phyloP scores from a whole-genome alignment of 1,140 invertebrate species.

The Pseudomyrmex dendroicus region DNA sequence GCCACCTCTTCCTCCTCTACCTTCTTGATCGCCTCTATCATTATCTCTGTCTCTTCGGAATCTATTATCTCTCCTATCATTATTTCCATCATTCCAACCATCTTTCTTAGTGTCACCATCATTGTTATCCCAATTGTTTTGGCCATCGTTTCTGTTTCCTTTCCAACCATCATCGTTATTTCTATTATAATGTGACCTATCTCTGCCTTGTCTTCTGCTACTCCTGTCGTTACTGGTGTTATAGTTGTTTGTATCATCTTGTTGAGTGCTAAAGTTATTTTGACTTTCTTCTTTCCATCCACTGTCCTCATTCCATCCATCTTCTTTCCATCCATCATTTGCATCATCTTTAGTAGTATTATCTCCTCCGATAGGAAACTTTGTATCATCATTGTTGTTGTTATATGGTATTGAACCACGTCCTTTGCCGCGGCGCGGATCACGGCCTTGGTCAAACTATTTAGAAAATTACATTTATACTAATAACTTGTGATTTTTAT shows the following conservation, averaged over 20 bases:
- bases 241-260: no score
- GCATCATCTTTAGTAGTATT: slow-evolving; percentile 9
- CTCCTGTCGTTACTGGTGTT: slow-evolving; percentile 40
- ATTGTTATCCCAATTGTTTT: not conserved
- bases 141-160: slow-evolving; percentile 51
- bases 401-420: slow-evolving; percentile 68
- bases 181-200: slow-evolving; percentile 6
- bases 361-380: slow-evolving; percentile 6
- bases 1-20: slow-evolving; percentile 52
- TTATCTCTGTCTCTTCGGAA: slow-evolving; percentile 9
- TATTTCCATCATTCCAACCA: slow-evolving; percentile 46
- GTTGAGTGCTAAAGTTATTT: no score
- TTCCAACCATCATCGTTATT: slow-evolving; percentile 39
- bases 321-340: slow-evolving; percentile 7
- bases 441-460: slow-evolving; percentile 67
- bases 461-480: slow-evolving; percentile 8
- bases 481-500: not conserved
- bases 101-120: slow-evolving; percentile 57
- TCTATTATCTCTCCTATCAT: slow-evolving; percentile 37
- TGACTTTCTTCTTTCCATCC: slow-evolving; percentile 18
- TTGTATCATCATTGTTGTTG: slow-evolving; percentile 57
- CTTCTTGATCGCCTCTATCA: slow-evolving; percentile 52
- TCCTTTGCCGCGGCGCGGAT: slow-evolving; percentile 73
- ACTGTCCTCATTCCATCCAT: slow-evolving; percentile 31
- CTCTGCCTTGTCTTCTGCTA: not conserved